Evolutionary conservation across 2,888 invertebrate species (phyloP).

Genomic region (Neoitamus cyanurus): DNA sequence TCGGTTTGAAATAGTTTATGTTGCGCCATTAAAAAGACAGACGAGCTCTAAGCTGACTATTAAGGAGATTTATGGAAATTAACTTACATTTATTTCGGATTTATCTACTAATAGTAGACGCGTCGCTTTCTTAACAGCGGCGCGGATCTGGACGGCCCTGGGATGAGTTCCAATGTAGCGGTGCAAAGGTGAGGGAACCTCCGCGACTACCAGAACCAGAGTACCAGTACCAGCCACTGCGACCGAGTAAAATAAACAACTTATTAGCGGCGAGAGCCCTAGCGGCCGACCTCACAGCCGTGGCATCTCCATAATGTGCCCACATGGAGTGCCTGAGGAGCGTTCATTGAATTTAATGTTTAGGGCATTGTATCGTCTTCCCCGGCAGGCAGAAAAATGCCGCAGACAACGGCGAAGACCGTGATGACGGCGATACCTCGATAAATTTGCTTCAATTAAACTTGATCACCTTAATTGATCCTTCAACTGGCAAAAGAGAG

Average conservation of each 20-base stretch:
- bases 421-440: slow-evolving; percentile 43
- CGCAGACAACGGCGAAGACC: slow-evolving; percentile 21
- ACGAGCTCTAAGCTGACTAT: slow-evolving; percentile 47
- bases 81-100: slow-evolving; percentile 34
- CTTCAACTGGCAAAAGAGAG: slow-evolving; percentile 45
- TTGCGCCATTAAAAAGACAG: slow-evolving; percentile 40
- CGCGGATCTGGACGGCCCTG: not conserved
- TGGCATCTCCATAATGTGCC: slow-evolving; percentile 24
- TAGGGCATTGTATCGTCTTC: slow-evolving; percentile 40
- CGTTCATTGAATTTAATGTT: slow-evolving; percentile 18
- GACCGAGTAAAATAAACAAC: slow-evolving; percentile 7
- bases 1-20: slow-evolving; percentile 38
- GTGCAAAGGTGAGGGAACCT: not conserved
- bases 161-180: not conserved
- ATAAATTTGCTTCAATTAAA: slow-evolving; percentile 59
- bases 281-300: not conserved
- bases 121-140: not conserved
- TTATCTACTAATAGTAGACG: slow-evolving; percentile 28
- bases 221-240: not conserved
- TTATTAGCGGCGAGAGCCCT: slow-evolving; percentile 3
- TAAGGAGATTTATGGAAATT: slow-evolving; percentile 39
- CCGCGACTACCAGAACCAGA: not conserved
- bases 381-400: slow-evolving; percentile 23
- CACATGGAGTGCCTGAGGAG: slow-evolving; percentile 18
- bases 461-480: slow-evolving; percentile 65